phyloP scores from a whole-genome alignment of 2,113 vertebrate genomes.

The Oriolus oriolus region DNA sequence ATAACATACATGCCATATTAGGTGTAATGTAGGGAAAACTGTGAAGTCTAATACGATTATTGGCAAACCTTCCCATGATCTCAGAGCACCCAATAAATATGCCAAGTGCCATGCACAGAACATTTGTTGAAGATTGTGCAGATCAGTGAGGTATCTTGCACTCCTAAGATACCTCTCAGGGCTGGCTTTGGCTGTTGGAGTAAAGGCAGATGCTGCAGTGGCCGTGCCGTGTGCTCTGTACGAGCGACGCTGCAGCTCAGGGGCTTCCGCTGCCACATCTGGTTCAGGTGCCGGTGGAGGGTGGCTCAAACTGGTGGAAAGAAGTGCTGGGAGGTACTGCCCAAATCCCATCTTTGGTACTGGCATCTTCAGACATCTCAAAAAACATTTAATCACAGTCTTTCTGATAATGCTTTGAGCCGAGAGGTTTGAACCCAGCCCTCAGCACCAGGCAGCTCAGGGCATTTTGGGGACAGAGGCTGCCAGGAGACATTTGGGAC shows the following conservation, averaged over 20 bases:
- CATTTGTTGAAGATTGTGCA: neutral
- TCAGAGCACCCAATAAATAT: neutral
- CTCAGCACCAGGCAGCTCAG: neutral
- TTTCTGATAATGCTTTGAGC: neutral
- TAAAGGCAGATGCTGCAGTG: accelerated
- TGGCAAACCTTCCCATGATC: neutral
- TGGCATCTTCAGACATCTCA: neutral
- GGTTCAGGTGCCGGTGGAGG: accelerated
- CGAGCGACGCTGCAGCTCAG: accelerated
- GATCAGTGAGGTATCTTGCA: accelerated
- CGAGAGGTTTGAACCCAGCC: neutral
- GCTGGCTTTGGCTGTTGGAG: neutral
- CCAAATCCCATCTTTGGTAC: neutral
- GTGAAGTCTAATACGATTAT: neutral
- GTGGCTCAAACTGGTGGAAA: neutral
- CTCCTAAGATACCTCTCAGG: neutral
- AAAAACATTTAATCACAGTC: neutral
- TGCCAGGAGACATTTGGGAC: neutral
- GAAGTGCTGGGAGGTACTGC: neutral
- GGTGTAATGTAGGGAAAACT: accelerated
- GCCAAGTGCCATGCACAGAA: neutral
- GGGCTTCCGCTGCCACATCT: accelerated
- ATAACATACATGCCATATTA: neutral
- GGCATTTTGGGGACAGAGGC: accelerated
- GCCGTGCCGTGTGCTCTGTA: accelerated